Conservation (phyloP, 2,888 invertebrate species). For the Dicyrtoma fusca region DNA sequence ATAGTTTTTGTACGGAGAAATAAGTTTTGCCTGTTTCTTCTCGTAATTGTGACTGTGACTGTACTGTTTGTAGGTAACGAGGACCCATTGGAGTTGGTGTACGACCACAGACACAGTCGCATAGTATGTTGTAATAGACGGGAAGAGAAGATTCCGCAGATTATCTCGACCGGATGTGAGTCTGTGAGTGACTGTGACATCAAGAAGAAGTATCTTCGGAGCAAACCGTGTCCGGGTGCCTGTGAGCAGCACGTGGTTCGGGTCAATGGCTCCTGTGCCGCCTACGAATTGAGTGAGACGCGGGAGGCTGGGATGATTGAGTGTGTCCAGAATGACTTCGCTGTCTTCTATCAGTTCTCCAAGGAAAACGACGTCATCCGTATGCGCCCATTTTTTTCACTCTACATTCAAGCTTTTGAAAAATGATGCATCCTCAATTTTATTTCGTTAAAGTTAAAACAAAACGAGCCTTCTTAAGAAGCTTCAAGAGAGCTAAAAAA, state of each 20-base stretch:
- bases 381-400: no score
- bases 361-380: constrained; percentile 22
- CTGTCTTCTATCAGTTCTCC: constrained; percentile 29
- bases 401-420: no score
- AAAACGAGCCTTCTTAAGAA: no score
- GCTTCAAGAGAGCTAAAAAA: no score
- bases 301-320: constrained; percentile 34
- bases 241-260: constrained; percentile 28
- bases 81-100: constrained; percentile 12
- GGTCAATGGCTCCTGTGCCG: constrained; percentile 25
- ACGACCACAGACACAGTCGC: constrained; percentile 6
- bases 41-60: no score
- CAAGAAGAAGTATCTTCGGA: constrained; percentile 11
- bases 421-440: no score
- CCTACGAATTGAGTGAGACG: constrained; percentile 29
- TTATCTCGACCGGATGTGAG: constrained; percentile 19
- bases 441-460: no score
- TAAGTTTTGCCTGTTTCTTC: no score
- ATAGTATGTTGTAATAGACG: constrained; percentile 21
- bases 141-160: not conserved
- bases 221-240: constrained; percentile 23
- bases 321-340: constrained; percentile 12
- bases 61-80: no score
- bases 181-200: constrained; percentile 24
- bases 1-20: no score